phyloP scores from a whole-genome alignment of 1,140 invertebrate genomes.

The Scaptomyza hsui region DNA sequence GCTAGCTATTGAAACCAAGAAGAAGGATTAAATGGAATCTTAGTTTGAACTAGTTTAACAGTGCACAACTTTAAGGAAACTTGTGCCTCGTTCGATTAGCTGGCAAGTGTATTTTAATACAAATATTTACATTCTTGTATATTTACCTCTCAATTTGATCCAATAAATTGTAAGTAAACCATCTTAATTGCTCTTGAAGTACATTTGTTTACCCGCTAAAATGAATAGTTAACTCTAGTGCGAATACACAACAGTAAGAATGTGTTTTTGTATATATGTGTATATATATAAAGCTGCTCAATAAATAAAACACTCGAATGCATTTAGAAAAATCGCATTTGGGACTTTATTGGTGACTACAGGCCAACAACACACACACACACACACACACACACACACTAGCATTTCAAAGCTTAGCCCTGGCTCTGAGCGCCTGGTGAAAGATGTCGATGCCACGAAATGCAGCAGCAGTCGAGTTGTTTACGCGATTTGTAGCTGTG shows the following conservation, averaged over 20 bases:
- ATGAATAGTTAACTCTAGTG: conserved; percentile 39
- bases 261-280: conserved; percentile 8
- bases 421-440: conserved; percentile 40
- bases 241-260: not conserved
- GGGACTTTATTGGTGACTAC: conserved; percentile 49
- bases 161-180: conserved; percentile 10
- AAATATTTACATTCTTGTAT: not conserved
- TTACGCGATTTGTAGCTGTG: conserved; percentile 77
- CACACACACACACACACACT: not conserved
- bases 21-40: too few species aligned
- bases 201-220: conserved; percentile 39
- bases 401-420: conserved; percentile 32
- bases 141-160: conserved; percentile 7
- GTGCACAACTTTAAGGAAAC: not conserved
- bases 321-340: conserved; percentile 75
- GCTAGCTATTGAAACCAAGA: too few species aligned
- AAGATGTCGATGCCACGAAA: conserved; percentile 44
- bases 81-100: not conserved
- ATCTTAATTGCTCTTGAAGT: conserved; percentile 34
- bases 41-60: too few species aligned
- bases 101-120: not conserved
- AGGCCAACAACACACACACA: conserved; percentile 1
- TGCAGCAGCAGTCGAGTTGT: conserved; percentile 64
- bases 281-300: conserved; percentile 31
- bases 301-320: conserved; percentile 77